A percentile compares a stretch with the other conserved stretches of the same genome.
phyloP scores from a whole-genome alignment of 2,888 invertebrate genomes.

The Clostera curtula region DNA sequence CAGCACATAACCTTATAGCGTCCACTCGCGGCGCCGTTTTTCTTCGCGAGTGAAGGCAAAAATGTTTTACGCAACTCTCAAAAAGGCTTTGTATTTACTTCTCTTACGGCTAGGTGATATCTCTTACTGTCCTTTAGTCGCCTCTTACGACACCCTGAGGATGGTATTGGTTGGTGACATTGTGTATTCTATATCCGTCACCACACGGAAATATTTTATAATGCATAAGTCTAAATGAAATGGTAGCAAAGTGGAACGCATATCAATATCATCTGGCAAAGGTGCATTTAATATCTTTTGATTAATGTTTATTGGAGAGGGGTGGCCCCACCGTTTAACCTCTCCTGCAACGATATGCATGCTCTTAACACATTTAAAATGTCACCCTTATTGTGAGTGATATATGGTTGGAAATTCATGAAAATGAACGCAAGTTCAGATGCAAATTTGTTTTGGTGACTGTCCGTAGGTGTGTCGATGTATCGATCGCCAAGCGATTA shows the following conservation, averaged over 20 bases:
- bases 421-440: not conserved
- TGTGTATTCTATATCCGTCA: too few relatives aligned
- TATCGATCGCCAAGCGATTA: slow-evolving; percentile 11
- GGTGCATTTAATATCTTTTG: slow-evolving; percentile 57
- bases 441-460: slow-evolving; percentile 9
- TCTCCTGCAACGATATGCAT: slow-evolving; percentile 9
- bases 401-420: slow-evolving; percentile 11
- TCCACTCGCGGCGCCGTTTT: too few relatives aligned
- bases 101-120: too few relatives aligned
- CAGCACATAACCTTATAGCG: too few relatives aligned
- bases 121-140: too few relatives aligned
- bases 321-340: slow-evolving; percentile 28
- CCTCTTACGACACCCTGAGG: too few relatives aligned
- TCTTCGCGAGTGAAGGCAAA: too few relatives aligned
- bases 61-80: too few relatives aligned
- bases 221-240: slow-evolving; percentile 1
- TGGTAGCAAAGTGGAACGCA: slow-evolving; percentile 28
- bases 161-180: too few relatives aligned
- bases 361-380: not conserved
- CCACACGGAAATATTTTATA: slow-evolving; percentile 8
- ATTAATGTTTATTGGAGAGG: slow-evolving; percentile 55
- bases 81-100: too few relatives aligned
- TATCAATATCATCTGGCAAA: slow-evolving; percentile 39
- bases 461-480: slow-evolving; percentile 25
- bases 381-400: not conserved